Percentiles rank a stretch among this genome's conserved stretches.
phyloP scores from a whole-genome alignment of 2,888 invertebrate genomes.

The Amphiduros pacificus region DNA sequence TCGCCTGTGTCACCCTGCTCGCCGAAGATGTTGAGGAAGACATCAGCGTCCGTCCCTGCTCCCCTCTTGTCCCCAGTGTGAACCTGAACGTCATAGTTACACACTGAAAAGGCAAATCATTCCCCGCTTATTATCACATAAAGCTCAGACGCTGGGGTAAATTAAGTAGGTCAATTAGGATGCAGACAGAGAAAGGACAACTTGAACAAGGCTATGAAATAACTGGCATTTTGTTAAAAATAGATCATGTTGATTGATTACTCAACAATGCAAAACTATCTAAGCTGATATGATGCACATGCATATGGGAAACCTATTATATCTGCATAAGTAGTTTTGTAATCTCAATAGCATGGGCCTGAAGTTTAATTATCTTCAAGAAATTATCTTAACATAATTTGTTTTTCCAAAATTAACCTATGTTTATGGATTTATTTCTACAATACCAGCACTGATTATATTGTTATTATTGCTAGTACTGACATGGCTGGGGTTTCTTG shows the following conservation, averaged over 20 bases:
- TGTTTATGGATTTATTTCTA: not conserved
- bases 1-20: slow-evolving; percentile 58
- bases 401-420: not conserved
- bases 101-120: slow-evolving; percentile 52
- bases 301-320: too few species aligned
- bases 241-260: too few species aligned
- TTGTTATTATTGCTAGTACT: slow-evolving; percentile 13
- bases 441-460: not conserved
- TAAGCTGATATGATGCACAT: too few species aligned
- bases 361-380: not conserved
- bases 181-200: too few species aligned
- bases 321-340: too few species aligned
- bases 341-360: not conserved
- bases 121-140: too few species aligned
- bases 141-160: too few species aligned
- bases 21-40: slow-evolving; percentile 56
- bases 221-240: too few species aligned
- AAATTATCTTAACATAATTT: not conserved
- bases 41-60: slow-evolving; percentile 59
- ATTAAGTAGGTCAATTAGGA: too few species aligned
- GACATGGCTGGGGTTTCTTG: slow-evolving; percentile 49
- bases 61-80: slow-evolving; percentile 51
- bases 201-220: too few species aligned
- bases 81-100: slow-evolving; percentile 51
- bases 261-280: too few species aligned